These are phyloP conservation scores for Scaptomyza cyrtandrae DNA, from an alignment of 2,888 invertebrate species.

Conservation along the genomic window DNA sequence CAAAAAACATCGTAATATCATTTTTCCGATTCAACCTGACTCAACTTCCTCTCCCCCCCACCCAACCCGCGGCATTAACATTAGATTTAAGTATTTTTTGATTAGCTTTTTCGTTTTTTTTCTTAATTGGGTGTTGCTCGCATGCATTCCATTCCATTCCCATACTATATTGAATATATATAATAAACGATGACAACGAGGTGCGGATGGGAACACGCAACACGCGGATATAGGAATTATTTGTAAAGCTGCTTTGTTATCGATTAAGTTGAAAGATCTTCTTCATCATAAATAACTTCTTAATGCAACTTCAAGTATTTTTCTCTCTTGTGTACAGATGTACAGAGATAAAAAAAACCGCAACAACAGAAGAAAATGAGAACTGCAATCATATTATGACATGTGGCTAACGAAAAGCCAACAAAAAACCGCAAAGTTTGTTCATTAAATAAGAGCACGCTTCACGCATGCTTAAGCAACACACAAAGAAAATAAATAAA, in stretches of 20 bases:
- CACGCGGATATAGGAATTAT: too few relatives aligned
- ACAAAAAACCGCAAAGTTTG: conserved; percentile 61
- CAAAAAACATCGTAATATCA: neutral
- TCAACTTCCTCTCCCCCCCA: too few relatives aligned
- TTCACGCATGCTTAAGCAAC: conserved; percentile 72
- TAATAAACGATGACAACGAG: neutral
- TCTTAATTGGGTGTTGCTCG: conserved; percentile 45
- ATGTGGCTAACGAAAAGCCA: conserved; percentile 61
- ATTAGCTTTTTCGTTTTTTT: conserved; percentile 52
- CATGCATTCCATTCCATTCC: conserved; percentile 7
- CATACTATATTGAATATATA: neutral
- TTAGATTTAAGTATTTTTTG: conserved; percentile 70
- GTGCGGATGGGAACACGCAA: conserved; percentile 9
- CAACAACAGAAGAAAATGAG: neutral
- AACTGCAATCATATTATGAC: conserved; percentile 54
- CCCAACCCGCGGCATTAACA: conserved; percentile 1
- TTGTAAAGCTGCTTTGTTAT: too few relatives aligned
- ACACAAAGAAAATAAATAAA: conserved; percentile 28
- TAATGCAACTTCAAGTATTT: neutral
- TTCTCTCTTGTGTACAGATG: conserved; percentile 14
- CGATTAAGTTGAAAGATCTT: too few relatives aligned
- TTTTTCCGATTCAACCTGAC: too few relatives aligned
- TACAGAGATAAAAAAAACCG: conserved; percentile 2
- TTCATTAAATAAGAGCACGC: conserved; percentile 69
- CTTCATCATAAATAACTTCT: too few relatives aligned